Evolutionary conservation across 2,888 invertebrate genomes (phyloP).

Genomic region (Asteroscopus sphinx): DNA sequence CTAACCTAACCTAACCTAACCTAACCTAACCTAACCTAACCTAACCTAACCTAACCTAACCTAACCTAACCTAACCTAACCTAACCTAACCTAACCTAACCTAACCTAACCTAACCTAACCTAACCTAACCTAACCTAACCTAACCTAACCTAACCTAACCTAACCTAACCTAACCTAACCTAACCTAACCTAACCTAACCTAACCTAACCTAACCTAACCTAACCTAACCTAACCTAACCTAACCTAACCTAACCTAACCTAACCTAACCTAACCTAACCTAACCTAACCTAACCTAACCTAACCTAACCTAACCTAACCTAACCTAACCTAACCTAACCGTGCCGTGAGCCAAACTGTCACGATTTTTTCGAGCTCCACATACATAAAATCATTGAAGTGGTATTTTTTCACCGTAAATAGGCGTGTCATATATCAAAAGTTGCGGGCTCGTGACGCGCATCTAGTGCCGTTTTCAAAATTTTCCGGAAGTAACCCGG

Average conservation of each 20-base stretch:
- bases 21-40: slow-evolving; percentile 25
- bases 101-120: slow-evolving; percentile 24
- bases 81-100: slow-evolving; percentile 28
- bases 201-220: slow-evolving; percentile 44
- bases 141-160: slow-evolving; percentile 42
- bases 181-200: slow-evolving; percentile 45
- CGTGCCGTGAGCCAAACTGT: no score
- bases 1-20: slow-evolving; percentile 23
- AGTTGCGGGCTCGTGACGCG: no score
- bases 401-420: no score
- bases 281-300: slow-evolving; percentile 44
- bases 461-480: no score
- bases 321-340: slow-evolving; percentile 33
- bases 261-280: slow-evolving; percentile 45
- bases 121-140: slow-evolving; percentile 28
- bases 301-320: slow-evolving; percentile 45
- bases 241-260: slow-evolving; percentile 44
- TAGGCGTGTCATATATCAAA: no score
- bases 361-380: no score
- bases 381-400: no score
- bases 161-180: slow-evolving; percentile 43
- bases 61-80: slow-evolving; percentile 18
- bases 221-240: slow-evolving; percentile 45
- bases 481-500: no score
- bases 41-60: slow-evolving; percentile 3